A percentile compares a stretch with the other conserved stretches of the same genome.
phyloP scores from a whole-genome alignment of 2,797 vertebrate species.

The Bufotes viridis region DNA sequence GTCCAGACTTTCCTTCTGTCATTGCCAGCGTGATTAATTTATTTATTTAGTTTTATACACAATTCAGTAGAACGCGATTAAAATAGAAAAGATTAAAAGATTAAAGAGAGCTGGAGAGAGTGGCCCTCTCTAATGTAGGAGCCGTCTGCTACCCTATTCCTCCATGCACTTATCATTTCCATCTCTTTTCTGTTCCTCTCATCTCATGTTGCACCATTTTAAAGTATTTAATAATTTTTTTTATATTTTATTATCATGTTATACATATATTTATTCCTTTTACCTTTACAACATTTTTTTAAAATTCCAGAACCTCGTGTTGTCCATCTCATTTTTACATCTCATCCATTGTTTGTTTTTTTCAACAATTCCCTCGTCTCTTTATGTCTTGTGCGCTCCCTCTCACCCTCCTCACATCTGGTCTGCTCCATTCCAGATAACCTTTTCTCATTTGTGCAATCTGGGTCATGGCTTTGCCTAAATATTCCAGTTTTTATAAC shows the following conservation, averaged over 20 bases:
- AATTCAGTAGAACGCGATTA: constrained; percentile 56
- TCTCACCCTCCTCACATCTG: constrained; percentile 46
- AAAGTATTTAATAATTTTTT: background rate
- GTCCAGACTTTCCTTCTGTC: constrained; percentile 25
- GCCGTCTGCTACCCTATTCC: constrained; percentile 47
- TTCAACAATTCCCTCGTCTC: constrained; percentile 7
- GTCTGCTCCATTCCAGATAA: constrained; percentile 40
- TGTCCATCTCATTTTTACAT: background rate
- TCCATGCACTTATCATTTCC: constrained; percentile 29
- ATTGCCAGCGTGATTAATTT: constrained; percentile 42
- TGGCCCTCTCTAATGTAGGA: constrained; percentile 54
- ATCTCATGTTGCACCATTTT: constrained; percentile 3
- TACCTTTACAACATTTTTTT: background rate
- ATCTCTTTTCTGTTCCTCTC: constrained; percentile 29
- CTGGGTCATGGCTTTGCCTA: constrained; percentile 39
- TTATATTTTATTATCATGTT: background rate
- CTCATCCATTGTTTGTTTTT: background rate
- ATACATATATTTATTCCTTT: background rate
- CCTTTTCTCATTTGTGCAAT: constrained; percentile 48
- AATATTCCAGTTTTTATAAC: constrained; percentile 36
- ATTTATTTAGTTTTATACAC: constrained; percentile 58
- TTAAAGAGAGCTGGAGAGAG: constrained; percentile 58
- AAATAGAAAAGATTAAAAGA: constrained; percentile 65
- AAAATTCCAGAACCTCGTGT: background rate
- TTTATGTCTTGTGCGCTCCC: constrained; percentile 17